phyloP scores from a whole-genome alignment of 2,113 vertebrate species.

The Callocephalon fimbriatum region DNA sequence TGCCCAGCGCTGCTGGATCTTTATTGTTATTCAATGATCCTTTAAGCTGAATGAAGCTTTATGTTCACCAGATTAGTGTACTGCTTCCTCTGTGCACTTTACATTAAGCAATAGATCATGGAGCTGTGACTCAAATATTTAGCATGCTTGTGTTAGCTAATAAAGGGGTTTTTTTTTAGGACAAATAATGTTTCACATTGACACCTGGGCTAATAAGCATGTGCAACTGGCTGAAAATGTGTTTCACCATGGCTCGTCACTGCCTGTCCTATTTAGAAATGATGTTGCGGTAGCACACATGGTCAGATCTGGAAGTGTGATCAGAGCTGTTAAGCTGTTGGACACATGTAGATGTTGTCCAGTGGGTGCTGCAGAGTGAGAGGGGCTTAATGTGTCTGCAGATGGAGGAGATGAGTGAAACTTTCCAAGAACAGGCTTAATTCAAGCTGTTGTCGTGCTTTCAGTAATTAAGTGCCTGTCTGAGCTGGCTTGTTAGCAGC shows the following conservation, averaged over 20 bases:
- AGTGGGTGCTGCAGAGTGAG: neutral
- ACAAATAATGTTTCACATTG: neutral
- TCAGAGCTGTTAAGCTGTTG: neutral
- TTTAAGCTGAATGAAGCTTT: neutral
- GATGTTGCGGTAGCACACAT: neutral
- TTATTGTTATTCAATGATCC: neutral
- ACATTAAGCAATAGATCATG: neutral
- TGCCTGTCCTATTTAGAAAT: neutral
- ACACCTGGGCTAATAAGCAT: neutral
- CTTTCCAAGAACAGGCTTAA: neutral
- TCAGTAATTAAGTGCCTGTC: no score
- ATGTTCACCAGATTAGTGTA: neutral
- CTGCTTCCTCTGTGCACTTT: neutral
- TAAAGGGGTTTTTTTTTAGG: neutral
- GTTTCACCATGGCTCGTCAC: fast-evolving
- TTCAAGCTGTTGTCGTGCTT: neutral
- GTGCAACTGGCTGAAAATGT: neutral
- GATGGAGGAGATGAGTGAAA: neutral
- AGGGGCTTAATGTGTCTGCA: neutral
- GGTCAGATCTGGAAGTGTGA: fast-evolving
- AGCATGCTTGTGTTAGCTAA: neutral
- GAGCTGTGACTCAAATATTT: neutral
- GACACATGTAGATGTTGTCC: neutral
- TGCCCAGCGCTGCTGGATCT: neutral
- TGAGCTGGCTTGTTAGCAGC: neutral